These are phyloP conservation scores for Calameuta filiformis DNA, from an alignment of 2,888 invertebrate genomes.

Conservation along the genomic window DNA sequence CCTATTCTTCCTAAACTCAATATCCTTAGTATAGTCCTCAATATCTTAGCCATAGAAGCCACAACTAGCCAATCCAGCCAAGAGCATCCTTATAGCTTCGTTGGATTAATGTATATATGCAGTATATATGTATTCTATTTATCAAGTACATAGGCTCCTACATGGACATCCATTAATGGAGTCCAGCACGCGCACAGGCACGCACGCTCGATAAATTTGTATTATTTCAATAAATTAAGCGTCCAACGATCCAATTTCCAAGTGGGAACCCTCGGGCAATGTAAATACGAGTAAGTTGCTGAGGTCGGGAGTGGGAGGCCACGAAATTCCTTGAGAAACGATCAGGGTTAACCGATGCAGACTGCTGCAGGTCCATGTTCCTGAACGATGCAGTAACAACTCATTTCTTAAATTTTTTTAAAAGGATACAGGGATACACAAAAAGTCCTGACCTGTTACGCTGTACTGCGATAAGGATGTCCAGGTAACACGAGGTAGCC, in stretches of 20 bases:
- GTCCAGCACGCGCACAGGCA: neutral
- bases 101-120: neutral
- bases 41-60: neutral
- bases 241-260: neutral
- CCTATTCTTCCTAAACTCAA: neutral
- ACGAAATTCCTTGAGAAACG: neutral
- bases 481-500: neutral
- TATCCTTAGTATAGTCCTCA: neutral
- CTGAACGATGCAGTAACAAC: neutral
- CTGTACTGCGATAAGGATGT: neutral
- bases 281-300: neutral
- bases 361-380: neutral
- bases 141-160: neutral
- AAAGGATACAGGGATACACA: neutral
- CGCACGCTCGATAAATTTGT: constrained; percentile 37
- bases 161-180: neutral
- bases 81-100: neutral
- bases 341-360: neutral
- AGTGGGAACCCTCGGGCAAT: neutral
- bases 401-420: neutral
- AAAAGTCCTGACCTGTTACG: neutral
- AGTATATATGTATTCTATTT: neutral
- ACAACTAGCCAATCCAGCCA: neutral
- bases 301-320: neutral
- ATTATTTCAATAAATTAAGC: constrained; percentile 40